Evolutionary conservation across 2,113 vertebrate genomes (phyloP).

Genomic region (Phylloscopus whistleri): DNA sequence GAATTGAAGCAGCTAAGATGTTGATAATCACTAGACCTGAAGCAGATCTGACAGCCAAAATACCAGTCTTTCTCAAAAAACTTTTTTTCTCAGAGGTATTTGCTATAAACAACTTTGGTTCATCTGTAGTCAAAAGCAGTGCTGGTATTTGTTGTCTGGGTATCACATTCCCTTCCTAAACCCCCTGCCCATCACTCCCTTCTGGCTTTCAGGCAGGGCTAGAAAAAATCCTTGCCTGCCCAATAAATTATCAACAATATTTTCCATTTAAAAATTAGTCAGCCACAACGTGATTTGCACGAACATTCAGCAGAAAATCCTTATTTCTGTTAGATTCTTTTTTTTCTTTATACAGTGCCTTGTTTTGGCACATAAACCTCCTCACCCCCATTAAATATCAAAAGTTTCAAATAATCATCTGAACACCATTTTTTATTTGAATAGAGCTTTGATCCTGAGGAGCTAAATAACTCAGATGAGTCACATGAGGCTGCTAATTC

Average conservation of each 20-base stretch:
- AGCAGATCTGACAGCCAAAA: slow-evolving; percentile 41
- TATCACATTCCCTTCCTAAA: neutral
- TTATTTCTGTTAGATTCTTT: neutral
- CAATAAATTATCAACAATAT: neutral
- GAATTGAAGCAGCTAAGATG: slow-evolving; percentile 54
- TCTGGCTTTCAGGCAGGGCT: neutral
- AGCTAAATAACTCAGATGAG: neutral
- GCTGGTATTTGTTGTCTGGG: neutral
- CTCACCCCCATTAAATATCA: neutral
- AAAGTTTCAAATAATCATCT: neutral
- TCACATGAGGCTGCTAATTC: neutral
- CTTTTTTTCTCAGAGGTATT: slow-evolving; percentile 4
- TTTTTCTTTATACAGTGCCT: neutral
- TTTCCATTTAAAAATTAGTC: slow-evolving; percentile 4
- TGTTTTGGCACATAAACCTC: neutral
- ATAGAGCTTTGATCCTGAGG: neutral
- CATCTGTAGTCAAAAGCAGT: slow-evolving; percentile 29
- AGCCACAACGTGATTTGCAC: neutral
- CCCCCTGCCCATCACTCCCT: neutral
- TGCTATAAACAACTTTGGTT: slow-evolving; percentile 16
- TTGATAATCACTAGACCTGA: slow-evolving; percentile 39
- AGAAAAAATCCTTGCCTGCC: neutral
- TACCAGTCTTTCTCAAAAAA: slow-evolving; percentile 14
- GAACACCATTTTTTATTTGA: neutral
- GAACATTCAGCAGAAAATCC: neutral